A percentile compares a stretch with the other conserved stretches of the same genome.
These are phyloP conservation scores for Paedocypris micromegethes DNA, from an alignment of 2,797 vertebrate genomes.

Conservation along the genomic window DNA sequence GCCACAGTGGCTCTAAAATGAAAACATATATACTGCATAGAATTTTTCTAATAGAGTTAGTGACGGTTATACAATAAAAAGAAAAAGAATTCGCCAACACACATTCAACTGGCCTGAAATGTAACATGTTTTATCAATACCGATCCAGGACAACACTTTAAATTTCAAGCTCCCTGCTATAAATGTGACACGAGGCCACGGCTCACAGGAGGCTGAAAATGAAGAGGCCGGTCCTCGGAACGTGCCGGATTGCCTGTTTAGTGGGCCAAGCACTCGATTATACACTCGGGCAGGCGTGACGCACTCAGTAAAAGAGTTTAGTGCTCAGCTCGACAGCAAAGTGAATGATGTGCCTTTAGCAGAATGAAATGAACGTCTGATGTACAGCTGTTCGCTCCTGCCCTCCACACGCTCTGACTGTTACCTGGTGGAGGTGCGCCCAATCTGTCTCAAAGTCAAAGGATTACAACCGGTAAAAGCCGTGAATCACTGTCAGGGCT, in stretches of 20 bases:
- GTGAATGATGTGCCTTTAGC: constrained; percentile 31
- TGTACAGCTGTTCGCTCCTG: constrained; percentile 39
- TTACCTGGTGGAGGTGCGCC: constrained; percentile 34
- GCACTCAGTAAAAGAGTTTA: constrained; percentile 37
- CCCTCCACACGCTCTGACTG: constrained; percentile 21
- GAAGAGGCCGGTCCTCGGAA: constrained; percentile 20
- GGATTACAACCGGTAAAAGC: constrained; percentile 32
- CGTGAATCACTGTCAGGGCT: constrained; percentile 46
- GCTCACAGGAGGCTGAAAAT: constrained; percentile 23
- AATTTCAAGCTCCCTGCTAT: constrained; percentile 13
- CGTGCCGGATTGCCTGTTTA: constrained; percentile 43
- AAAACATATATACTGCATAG: too few species aligned
- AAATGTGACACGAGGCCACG: constrained; percentile 4
- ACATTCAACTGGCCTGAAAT: too few species aligned
- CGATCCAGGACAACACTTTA: background rate
- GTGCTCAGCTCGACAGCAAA: constrained; percentile 39
- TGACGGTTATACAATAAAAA: too few species aligned
- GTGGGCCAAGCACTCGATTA: constrained; percentile 47
- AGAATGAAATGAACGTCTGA: constrained; percentile 31
- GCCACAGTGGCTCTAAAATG: too few species aligned
- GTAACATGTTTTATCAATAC: background rate
- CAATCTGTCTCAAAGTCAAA: constrained; percentile 41
- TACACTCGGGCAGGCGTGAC: constrained; percentile 44
- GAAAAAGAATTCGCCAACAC: too few species aligned
- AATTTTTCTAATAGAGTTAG: too few species aligned